Conservation (phyloP, 2,113 vertebrate genomes). For the Brachyhypopomus gauderio region DNA sequence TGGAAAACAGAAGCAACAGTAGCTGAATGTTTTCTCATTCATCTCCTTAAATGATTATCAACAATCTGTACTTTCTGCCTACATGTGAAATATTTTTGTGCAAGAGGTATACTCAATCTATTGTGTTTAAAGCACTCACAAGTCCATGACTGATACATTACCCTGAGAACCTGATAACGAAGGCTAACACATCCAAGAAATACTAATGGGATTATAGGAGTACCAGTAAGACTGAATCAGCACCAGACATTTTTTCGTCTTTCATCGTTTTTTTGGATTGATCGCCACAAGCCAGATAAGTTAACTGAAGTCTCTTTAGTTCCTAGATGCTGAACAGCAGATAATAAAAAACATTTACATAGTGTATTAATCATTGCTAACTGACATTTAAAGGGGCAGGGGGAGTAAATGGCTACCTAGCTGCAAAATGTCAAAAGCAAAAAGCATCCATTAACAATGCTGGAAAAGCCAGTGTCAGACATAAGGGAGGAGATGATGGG, state of each 20-base stretch:
- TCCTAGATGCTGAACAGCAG: neutral
- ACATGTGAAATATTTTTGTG: slow-evolving; percentile 17
- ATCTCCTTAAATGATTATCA: neutral
- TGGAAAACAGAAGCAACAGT: neutral
- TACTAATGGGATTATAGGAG: neutral
- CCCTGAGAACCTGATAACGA: neutral
- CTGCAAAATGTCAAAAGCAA: slow-evolving; percentile 31
- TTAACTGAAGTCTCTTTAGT: neutral
- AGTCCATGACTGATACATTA: slow-evolving; percentile 15
- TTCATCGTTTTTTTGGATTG: slow-evolving; percentile 9
- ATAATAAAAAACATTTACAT: neutral
- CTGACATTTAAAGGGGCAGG: neutral
- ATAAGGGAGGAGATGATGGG: neutral
- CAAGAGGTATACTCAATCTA: slow-evolving; percentile 7
- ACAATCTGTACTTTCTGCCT: neutral
- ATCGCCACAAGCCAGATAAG: neutral
- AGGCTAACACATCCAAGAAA: slow-evolving; percentile 12
- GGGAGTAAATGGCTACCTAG: slow-evolving; percentile 1
- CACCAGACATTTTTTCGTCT: neutral
- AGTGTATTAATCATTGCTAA: slow-evolving; percentile 16
- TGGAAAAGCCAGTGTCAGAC: neutral
- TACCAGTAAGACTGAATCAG: neutral
- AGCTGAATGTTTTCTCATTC: too few species aligned
- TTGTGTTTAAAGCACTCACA: neutral
- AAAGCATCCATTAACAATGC: slow-evolving; percentile 16